Percentiles rank a stretch among this genome's conserved stretches.
These are phyloP conservation scores for Patella pellucida DNA, from an alignment of 2,888 invertebrate species.

Conservation along the genomic window DNA sequence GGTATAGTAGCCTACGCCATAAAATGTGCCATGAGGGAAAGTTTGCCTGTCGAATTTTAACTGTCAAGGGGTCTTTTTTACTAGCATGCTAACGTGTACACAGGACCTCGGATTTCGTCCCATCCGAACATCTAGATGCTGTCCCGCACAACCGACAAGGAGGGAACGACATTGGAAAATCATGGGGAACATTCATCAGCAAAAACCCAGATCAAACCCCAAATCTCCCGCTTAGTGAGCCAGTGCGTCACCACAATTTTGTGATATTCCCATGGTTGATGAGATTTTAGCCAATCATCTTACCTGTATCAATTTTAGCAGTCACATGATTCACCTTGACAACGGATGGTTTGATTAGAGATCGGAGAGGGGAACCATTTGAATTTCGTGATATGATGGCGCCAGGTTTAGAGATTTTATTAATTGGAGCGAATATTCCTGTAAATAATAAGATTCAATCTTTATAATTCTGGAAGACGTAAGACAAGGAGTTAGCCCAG, in stretches of 20 bases:
- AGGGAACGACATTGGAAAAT: too few relatives aligned
- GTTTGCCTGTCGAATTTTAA: too few relatives aligned
- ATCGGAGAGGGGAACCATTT: conserved; percentile 38
- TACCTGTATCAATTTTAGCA: conserved; percentile 72
- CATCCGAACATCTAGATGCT: too few relatives aligned
- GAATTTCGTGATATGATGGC: conserved; percentile 39
- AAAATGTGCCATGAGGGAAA: too few relatives aligned
- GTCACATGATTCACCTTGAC: conserved; percentile 71
- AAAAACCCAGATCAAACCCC: background rate
- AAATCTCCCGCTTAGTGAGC: too few relatives aligned
- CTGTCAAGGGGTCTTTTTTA: too few relatives aligned
- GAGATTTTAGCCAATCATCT: conserved; percentile 6
- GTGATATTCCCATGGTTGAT: background rate
- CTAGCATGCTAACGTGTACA: too few relatives aligned
- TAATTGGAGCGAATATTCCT: conserved; percentile 73
- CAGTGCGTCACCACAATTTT: conserved; percentile 13
- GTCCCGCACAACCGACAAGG: too few relatives aligned
- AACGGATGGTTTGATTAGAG: conserved; percentile 41
- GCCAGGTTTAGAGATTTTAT: conserved; percentile 70
- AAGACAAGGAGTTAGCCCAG: too few relatives aligned
- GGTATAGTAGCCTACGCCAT: too few relatives aligned
- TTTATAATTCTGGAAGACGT: too few relatives aligned
- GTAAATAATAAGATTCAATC: conserved; percentile 28
- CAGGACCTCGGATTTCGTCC: too few relatives aligned
- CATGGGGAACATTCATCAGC: background rate